Evolutionary conservation across 2,797 vertebrate genomes (phyloP), one percentile per base, ranked within the genome.

Genomic region (Anableps anableps): DNA sequence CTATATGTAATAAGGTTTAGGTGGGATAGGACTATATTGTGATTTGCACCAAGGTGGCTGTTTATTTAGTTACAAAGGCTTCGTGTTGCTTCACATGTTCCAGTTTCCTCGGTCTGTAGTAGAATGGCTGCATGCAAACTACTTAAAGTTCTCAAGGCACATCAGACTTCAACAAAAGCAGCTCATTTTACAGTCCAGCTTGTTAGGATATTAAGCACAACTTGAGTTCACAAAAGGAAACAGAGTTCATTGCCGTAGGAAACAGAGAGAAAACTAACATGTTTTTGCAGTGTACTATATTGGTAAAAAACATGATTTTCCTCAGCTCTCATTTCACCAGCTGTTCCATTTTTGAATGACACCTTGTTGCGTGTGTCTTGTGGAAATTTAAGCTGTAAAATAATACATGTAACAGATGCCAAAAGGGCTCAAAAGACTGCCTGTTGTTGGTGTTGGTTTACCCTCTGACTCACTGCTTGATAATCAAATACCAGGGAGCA

Each of bases 341-440:
- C 34, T 36, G 62, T 38, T 66, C 34, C 38, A 21, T 66, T 23
- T 66, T 36, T 38, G 62, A 66, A 66, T 66, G 8, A 66, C 19
- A 38, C 38, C 62, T 66, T 38, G 34, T 51, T 80, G 23, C 17
- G 0, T 2, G 3, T 6, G 14, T 66, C 64, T 82, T 53, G 72
- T 80, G 82, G 77, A 88, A 89, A 85, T 43, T 77, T 87, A 73
- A 34, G n/a, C 48, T 60, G 74, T 71, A 85, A 86, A 79, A 75
- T 17, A 86, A 88, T 78, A 75, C 6, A 0, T 72, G 34, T 5
- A 36, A n/a, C 4, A 0, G 53, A 26, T 79, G 78, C 84, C 80
- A 89, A 75, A 70, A 51, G 5, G 21, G 76, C 79, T 82, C 68
- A 16, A 38, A 60, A 68, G 76, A 66, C 19, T 68, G 74, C 36